A percentile compares a stretch with the other conserved stretches of the same genome.
These are phyloP conservation scores for Macaria liturata DNA, from an alignment of 2,888 invertebrate genomes.

Conservation along the genomic window DNA sequence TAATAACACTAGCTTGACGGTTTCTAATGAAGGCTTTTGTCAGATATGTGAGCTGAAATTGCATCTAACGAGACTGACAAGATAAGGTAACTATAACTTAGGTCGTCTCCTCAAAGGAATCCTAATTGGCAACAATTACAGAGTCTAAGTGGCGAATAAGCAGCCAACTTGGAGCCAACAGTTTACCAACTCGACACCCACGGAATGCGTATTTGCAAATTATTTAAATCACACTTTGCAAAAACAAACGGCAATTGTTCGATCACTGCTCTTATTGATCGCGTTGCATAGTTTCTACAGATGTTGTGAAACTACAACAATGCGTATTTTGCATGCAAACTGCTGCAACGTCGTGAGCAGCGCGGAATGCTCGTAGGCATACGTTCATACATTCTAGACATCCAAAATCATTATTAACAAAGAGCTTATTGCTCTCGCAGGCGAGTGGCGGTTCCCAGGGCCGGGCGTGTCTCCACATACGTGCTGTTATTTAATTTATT, in stretches of 20 bases:
- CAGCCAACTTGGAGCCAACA: conserved; percentile 20
- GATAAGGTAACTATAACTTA: too few relatives aligned
- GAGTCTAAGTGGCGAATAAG: conserved; percentile 20
- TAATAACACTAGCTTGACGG: conserved; percentile 27
- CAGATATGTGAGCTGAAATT: conserved; percentile 12
- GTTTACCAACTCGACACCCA: conserved; percentile 15
- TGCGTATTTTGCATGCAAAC: conserved; percentile 62
- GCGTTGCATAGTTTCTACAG: conserved; percentile 41
- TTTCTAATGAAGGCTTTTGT: conserved; percentile 30
- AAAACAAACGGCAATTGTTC: conserved; percentile 38
- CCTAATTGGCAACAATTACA: conserved; percentile 11
- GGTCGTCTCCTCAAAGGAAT: not conserved
- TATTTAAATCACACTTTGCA: conserved; percentile 33
- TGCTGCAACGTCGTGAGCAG: conserved; percentile 45
- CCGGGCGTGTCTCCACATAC: conserved; percentile 27
- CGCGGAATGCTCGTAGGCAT: conserved; percentile 36
- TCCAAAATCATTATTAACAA: conserved; percentile 44
- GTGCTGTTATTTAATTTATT: conserved; percentile 41
- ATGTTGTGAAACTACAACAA: conserved; percentile 57
- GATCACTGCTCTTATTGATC: conserved; percentile 39
- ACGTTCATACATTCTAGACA: conserved; percentile 32
- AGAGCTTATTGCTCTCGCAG: conserved; percentile 26
- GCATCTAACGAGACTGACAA: conserved; percentile 11
- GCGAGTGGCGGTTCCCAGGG: conserved; percentile 26
- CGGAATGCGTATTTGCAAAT: conserved; percentile 27